Evolutionary conservation across 2,888 invertebrate genomes (phyloP).

Genomic region (Rosalia funebris): DNA sequence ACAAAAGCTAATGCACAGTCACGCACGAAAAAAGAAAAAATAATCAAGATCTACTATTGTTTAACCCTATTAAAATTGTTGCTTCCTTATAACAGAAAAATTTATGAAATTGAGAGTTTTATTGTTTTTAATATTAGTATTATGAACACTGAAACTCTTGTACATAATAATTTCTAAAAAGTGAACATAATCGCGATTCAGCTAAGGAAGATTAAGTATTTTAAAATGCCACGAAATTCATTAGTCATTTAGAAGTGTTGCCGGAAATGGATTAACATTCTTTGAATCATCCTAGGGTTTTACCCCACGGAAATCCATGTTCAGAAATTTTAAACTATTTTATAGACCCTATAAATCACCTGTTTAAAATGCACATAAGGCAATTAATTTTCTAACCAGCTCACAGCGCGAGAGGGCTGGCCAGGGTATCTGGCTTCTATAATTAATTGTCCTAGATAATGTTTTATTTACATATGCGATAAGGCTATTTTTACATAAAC

Average conservation of each 20-base stretch:
- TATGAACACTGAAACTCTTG: no score
- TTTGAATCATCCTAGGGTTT: constrained; percentile 1
- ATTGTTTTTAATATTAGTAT: no score
- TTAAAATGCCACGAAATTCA: no score
- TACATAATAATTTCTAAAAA: no score
- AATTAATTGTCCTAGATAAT: constrained; percentile 40
- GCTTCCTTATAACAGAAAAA: background rate
- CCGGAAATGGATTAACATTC: constrained; percentile 10
- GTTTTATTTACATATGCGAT: constrained; percentile 37
- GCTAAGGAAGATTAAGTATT: no score
- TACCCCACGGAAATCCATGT: constrained; percentile 13
- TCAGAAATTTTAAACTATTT: constrained; percentile 31
- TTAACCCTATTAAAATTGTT: background rate
- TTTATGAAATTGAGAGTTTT: no score
- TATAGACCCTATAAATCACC: constrained; percentile 31
- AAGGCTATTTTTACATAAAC: constrained; percentile 35
- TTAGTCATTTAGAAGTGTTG: no score
- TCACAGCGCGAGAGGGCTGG: background rate
- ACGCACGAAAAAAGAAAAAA: no score
- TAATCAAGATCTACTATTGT: background rate
- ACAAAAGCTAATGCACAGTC: no score
- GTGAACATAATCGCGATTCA: no score
- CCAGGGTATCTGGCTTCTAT: constrained; percentile 26
- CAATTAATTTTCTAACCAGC: constrained; percentile 20
- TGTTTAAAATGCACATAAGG: constrained; percentile 15